phyloP scores from a whole-genome alignment of 2,113 vertebrate genomes.

The Panurus biarmicus region DNA sequence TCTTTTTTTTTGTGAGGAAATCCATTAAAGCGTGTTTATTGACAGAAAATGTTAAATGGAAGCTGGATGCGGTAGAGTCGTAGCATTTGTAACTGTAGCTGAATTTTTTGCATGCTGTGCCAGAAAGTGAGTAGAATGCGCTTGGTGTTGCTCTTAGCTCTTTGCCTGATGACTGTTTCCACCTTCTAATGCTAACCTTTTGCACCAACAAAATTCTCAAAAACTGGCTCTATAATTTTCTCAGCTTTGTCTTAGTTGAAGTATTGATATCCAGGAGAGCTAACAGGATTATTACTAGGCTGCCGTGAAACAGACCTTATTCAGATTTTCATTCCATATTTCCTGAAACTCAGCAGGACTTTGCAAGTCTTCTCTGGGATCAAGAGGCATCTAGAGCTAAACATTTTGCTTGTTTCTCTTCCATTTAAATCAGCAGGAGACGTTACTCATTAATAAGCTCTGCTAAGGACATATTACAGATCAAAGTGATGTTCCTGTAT shows the following conservation, averaged over 20 bases:
- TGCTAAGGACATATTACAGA: not conserved
- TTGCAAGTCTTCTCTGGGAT: constrained; percentile 60
- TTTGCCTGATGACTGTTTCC: constrained; percentile 59
- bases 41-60: constrained; percentile 50
- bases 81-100: constrained; percentile 35
- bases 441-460: not conserved
- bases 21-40: constrained; percentile 56
- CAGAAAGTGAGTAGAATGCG: constrained; percentile 50
- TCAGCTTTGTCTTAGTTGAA: not conserved
- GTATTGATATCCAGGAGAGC: constrained; percentile 60
- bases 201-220: not conserved
- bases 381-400: constrained; percentile 50
- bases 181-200: not conserved
- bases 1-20: constrained; percentile 41
- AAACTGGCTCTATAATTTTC: not conserved
- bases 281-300: constrained; percentile 60
- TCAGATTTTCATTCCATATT: constrained; percentile 53
- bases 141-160: constrained; percentile 68
- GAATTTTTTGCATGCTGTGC: constrained; percentile 71
- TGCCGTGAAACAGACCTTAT: constrained; percentile 72
- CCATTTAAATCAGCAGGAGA: not conserved
- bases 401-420: constrained; percentile 14
- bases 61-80: constrained; percentile 18
- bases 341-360: constrained; percentile 45
- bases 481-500: not conserved